These are phyloP conservation scores for Uloborus diversus DNA, from an alignment of 1,140 invertebrate genomes.

Conservation along the genomic window DNA sequence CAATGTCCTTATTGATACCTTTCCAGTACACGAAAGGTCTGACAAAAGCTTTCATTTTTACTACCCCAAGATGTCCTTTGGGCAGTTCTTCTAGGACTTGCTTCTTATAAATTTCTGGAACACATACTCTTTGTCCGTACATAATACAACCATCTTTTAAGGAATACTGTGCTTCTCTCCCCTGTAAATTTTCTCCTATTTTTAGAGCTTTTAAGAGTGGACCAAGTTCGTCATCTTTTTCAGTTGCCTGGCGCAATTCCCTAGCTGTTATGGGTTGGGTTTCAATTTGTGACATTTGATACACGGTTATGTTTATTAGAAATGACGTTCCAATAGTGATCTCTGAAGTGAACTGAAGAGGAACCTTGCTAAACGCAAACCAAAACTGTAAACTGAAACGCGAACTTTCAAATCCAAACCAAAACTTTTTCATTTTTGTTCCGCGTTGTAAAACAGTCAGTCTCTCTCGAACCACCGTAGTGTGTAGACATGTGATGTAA, in stretches of 20 bases:
- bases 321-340: no score
- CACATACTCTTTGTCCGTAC: not conserved
- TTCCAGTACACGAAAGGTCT: no score
- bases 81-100: conserved; percentile 3
- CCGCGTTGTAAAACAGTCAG: no score
- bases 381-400: no score
- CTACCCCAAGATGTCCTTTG: not conserved
- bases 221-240: not conserved
- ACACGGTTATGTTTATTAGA: no score
- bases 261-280: not conserved
- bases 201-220: not conserved
- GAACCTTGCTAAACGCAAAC: no score
- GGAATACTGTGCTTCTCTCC: not conserved
- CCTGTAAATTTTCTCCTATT: not conserved
- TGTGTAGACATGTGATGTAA: no score
- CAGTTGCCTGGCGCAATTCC: not conserved
- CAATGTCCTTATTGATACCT: not conserved
- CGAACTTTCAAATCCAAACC: no score
- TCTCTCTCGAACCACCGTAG: no score
- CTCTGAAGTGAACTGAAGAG: no score
- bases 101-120: not conserved
- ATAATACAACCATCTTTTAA: conserved; percentile 5
- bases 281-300: no score
- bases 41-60: conserved; percentile 1
- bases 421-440: no score